A percentile compares a stretch with the other conserved stretches of the same genome.
Evolutionary conservation across 2,888 invertebrate species (phyloP).

Genomic region (Tetragonisca angustula): DNA sequence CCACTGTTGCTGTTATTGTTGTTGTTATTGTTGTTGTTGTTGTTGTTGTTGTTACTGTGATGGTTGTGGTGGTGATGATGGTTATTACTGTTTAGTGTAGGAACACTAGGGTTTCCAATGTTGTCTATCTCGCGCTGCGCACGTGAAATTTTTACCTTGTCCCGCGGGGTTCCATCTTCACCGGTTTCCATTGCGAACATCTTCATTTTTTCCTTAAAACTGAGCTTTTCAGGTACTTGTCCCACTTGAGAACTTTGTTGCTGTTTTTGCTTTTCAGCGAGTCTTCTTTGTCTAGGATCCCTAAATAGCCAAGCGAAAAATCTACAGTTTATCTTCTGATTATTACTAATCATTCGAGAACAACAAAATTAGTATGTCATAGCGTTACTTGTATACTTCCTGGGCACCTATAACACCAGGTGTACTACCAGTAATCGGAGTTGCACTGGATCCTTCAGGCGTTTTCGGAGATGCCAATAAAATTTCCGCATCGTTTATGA

Average conservation of each 20-base stretch:
- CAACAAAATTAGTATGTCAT: background rate
- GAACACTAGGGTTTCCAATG: conserved; percentile 84
- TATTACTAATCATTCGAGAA: background rate
- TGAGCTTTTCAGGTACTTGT: conserved; percentile 94
- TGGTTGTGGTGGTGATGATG: conserved; percentile 57
- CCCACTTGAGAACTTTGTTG: conserved; percentile 88
- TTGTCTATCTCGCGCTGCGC: conserved; percentile 97
- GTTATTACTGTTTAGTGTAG: conserved; percentile 75
- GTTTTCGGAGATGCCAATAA: conserved; percentile 91
- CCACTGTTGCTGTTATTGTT: conserved; percentile 68
- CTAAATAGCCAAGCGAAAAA: conserved; percentile 82
- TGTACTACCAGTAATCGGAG: conserved; percentile 87
- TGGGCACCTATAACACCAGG: conserved; percentile 99
- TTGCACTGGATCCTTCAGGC: conserved; percentile 86
- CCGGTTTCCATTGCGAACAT: conserved; percentile 99
- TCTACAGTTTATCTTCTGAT: background rate
- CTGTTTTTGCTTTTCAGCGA: conserved; percentile 90
- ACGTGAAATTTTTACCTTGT: conserved; percentile 97
- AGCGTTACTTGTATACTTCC: conserved; percentile 94
- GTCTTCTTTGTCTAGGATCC: conserved; percentile 95
- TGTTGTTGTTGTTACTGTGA: conserved; percentile 64
- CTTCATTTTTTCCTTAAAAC: conserved; percentile 99
- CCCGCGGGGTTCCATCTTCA: conserved; percentile 95
- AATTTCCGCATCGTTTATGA: conserved; percentile 92
- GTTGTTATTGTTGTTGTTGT: conserved; percentile 66